Evolutionary conservation across 2,113 vertebrate genomes (phyloP), one percentile per base, ranked within the genome.

Genomic region (Procapra przewalskii): DNA sequence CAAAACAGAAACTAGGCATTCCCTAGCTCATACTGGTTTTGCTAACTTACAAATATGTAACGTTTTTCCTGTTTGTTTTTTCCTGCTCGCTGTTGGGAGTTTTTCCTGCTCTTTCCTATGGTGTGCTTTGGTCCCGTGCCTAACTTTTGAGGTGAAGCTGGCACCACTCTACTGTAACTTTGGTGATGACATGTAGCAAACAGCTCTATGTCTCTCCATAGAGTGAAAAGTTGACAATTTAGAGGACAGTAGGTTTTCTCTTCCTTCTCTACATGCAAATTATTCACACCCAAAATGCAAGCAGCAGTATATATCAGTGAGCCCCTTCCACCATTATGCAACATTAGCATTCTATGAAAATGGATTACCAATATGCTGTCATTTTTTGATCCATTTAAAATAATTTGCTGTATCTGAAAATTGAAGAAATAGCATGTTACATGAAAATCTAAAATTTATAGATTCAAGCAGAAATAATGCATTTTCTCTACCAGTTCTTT

Each of bases 1-100:
- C 5, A 6, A 27, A 4, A 54, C 45, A 90, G 33, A 85, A 89
- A 33, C 14, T 14, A 60, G 3, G 19, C 82, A 6, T 55, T 89
- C 3, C 33, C 23, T 52, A n/a, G 1, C 27, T 84, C 25, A 21
- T 19, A 27, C 36, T 54, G 60, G 27, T 7, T 13, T 13, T 40
- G 12, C 48, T 64, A 82, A 45, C 11, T 84, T 54, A 45, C 5
- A 82, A 71, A 57, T 52, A 40, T 54, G 4, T 25, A 52, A 54
- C 6, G 0, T 52, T 59, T 59, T 27, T 12, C 57, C 54, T 54
- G 52, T 17, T 54, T 0, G 16, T 16, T 54, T 54, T 54, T 54
- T 54, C 52, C 55, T 27, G 23, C 23, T 59, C 4, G 19, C 1
- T 17, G 1, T 43, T 3, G 1, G 0, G 0, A n/a, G 3, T 43